Conservation (phyloP, 2,888 invertebrate genomes). For the Cetonia aurata region DNA sequence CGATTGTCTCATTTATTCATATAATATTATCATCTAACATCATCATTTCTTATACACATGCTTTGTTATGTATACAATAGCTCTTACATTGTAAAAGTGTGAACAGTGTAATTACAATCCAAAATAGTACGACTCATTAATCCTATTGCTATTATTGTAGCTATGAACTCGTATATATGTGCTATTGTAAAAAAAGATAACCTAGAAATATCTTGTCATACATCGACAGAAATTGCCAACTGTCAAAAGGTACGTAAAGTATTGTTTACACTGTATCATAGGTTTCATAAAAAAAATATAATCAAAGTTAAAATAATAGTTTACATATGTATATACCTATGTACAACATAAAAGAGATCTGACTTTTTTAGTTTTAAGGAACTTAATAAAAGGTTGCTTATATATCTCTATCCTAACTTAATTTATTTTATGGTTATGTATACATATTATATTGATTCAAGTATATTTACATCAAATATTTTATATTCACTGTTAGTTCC, state of each 20-base stretch:
- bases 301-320: too few species aligned
- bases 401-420: not conserved
- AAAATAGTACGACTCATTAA: conserved; percentile 2
- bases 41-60: conserved; percentile 27
- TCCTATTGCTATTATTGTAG: not conserved
- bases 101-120: not conserved
- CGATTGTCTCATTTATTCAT: conserved; percentile 41
- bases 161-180: too few species aligned
- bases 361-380: conserved; percentile 19
- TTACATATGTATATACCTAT: conserved; percentile 10
- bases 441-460: too few species aligned
- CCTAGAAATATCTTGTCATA: not conserved
- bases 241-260: too few species aligned
- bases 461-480: too few species aligned
- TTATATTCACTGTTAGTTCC: too few species aligned
- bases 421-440: too few species aligned
- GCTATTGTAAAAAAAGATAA: not conserved
- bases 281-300: too few species aligned
- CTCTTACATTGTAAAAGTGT: too few species aligned
- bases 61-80: conserved; percentile 17
- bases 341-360: conserved; percentile 32
- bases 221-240: not conserved
- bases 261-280: too few species aligned
- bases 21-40: conserved; percentile 25
- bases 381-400: conserved; percentile 27